Evolutionary conservation across 2,888 invertebrate species (phyloP), one percentile per base, ranked within the genome.

Genomic region (Mythimna albipuncta): DNA sequence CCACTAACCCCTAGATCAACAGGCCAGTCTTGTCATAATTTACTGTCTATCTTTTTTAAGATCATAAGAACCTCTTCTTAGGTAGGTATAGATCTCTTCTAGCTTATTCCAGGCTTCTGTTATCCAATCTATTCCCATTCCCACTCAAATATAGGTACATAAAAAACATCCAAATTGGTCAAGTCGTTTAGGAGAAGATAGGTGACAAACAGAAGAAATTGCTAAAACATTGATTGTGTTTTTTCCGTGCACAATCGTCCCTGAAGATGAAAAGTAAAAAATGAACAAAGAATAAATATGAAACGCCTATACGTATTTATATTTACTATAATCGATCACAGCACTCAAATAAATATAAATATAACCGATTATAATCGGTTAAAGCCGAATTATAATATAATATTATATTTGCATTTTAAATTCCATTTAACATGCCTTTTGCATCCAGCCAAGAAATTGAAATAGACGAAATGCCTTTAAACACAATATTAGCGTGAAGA

Each of bases 381-480:
- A 70, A 65, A 85, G 72, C 73, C 57, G 67, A 79, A 81, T 77
- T 75, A 83, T 72, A 76, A 64, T 75, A 65, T 75, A 55, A 61
- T 79, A 77, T 74, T 72, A 76, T 84, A 72, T 85, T 84, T 72
- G 35, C 75, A 73, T 75, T 79, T 72, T 77, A 76, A 75, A 85
- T 85, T 79, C 82, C 73, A 85, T 81, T 76, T 84, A 82, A 84
- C 86, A 86, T 71, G 79, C 69, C 74, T 72, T 72, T 71, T 79
- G 75, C 79, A 85, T 67, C 70, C 78, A 77, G 79, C 79, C 85
- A 85, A 82, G 81, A 86, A 89, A 89, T 89, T 88, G 87, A 83
- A 89, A 84, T 84, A 86, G 77, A 80, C 64, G 72, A 81, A 77
- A 69, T 62, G 75, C 77, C 73, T 38, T 85, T 85, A 58, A 86